Percentiles rank a stretch among this genome's conserved stretches.
phyloP scores from a whole-genome alignment of 2,888 invertebrate species.

The Melanotus villosus region DNA sequence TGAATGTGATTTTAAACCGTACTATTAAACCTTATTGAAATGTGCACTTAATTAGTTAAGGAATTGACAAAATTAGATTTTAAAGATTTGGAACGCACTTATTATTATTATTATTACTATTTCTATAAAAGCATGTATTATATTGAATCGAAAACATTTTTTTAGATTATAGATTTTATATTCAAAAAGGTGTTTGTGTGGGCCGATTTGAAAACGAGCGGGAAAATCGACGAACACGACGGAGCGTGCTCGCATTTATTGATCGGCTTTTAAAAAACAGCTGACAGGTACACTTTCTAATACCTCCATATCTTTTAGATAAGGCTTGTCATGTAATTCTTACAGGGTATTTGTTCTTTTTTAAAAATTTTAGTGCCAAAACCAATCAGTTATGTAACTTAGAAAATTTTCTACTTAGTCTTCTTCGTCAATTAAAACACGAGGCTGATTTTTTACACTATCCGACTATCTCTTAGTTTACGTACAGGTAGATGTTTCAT shows the following conservation, averaged over 20 bases:
- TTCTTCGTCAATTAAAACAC: constrained; percentile 26
- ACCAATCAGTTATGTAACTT: constrained; percentile 22
- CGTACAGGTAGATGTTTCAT: background rate
- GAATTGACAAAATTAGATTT: too few species aligned
- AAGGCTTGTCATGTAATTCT: constrained; percentile 38
- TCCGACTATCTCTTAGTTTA: background rate
- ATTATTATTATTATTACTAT: too few species aligned
- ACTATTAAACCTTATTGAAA: background rate
- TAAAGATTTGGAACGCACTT: too few species aligned
- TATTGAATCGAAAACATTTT: too few species aligned
- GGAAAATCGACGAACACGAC: constrained; percentile 9
- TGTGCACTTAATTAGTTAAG: too few species aligned
- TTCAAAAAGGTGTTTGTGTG: too few species aligned
- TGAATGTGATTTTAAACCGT: constrained; percentile 2
- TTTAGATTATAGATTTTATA: too few species aligned
- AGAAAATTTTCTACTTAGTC: background rate
- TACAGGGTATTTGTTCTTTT: constrained; percentile 19
- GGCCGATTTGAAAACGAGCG: constrained; percentile 17
- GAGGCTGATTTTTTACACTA: constrained; percentile 15
- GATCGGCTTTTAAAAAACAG: constrained; percentile 52
- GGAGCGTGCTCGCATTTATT: constrained; percentile 52
- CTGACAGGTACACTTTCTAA: constrained; percentile 44
- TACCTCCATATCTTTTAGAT: constrained; percentile 25
- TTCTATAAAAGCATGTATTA: too few species aligned
- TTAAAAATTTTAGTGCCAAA: constrained; percentile 32